Percentiles rank a stretch among this genome's conserved stretches.
Evolutionary conservation across 53 echinoderm and acorn worm species (phyloP).

Genomic region (Astropecten irregularis): DNA sequence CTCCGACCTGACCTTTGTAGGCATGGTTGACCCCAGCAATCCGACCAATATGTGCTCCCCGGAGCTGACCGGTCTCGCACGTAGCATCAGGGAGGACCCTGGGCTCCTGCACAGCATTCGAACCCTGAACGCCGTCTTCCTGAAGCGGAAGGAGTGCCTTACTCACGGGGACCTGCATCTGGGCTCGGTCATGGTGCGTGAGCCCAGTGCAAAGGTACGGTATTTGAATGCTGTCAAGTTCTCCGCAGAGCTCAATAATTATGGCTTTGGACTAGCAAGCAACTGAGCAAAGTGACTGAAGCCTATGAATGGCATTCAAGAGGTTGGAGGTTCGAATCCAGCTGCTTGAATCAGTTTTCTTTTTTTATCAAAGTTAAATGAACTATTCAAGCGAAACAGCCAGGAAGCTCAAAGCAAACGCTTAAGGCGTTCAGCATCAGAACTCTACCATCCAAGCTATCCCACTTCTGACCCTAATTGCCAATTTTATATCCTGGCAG

Average conservation of each 20-base stretch:
- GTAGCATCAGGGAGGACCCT: conserved; percentile 56
- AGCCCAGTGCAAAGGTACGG: conserved; percentile 62
- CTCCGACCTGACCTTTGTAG: conserved; percentile 63
- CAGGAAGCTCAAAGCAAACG: no score
- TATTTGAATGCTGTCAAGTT: background rate
- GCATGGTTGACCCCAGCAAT: conserved; percentile 52
- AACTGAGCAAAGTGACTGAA: background rate
- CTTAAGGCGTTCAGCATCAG: no score
- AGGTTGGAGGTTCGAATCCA: no score
- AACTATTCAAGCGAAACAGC: background rate
- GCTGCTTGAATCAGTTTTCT: no score
- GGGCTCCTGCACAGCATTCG: conserved; percentile 18
- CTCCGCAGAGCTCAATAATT: background rate
- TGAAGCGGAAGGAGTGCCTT: conserved; percentile 66
- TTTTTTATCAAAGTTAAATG: no score
- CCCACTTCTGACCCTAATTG: no score
- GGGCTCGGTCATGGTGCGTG: conserved; percentile 78
- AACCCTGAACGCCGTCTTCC: conserved; percentile 57
- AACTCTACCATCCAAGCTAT: no score
- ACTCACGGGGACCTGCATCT: conserved; percentile 86
- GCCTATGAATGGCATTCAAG: no score
- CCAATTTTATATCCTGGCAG: no score
- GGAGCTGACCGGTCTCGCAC: conserved; percentile 49
- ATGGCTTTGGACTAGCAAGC: background rate
- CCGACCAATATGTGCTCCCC: conserved; percentile 76